Evolutionary conservation across 2,113 vertebrate genomes (phyloP).

Genomic region (Scomber scombrus): DNA sequence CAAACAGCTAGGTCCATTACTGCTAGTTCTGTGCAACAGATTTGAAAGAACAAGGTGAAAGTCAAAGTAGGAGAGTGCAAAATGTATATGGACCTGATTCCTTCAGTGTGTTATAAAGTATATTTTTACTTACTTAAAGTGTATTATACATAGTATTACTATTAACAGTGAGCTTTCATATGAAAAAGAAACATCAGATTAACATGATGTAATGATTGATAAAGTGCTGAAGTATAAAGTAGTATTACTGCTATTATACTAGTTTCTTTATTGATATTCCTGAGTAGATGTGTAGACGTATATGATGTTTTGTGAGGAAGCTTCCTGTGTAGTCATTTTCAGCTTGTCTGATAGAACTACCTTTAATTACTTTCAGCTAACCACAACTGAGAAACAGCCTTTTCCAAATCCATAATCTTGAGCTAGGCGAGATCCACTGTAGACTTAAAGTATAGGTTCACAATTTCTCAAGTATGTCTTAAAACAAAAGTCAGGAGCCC

Average conservation of each 20-base stretch:
- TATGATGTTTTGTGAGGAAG: not conserved
- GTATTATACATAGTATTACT: too few relatives aligned
- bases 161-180: not conserved
- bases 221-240: not conserved
- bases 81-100: not conserved
- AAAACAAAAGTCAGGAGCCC: too few relatives aligned
- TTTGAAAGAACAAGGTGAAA: conserved; percentile 24
- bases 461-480: too few relatives aligned
- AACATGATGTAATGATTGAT: not conserved
- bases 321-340: not conserved
- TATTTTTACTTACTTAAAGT: not conserved
- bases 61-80: not conserved
- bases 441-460: too few relatives aligned
- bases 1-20: conserved; percentile 14
- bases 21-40: not conserved
- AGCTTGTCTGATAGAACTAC: not conserved
- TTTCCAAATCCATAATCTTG: not conserved
- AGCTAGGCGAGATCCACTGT: not conserved
- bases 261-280: not conserved
- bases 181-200: not conserved
- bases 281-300: not conserved
- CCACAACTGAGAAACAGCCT: not conserved
- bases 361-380: not conserved
- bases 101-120: not conserved
- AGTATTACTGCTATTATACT: not conserved